Conservation (phyloP, 2,113 vertebrate genomes). For the Silurus glanis region DNA sequence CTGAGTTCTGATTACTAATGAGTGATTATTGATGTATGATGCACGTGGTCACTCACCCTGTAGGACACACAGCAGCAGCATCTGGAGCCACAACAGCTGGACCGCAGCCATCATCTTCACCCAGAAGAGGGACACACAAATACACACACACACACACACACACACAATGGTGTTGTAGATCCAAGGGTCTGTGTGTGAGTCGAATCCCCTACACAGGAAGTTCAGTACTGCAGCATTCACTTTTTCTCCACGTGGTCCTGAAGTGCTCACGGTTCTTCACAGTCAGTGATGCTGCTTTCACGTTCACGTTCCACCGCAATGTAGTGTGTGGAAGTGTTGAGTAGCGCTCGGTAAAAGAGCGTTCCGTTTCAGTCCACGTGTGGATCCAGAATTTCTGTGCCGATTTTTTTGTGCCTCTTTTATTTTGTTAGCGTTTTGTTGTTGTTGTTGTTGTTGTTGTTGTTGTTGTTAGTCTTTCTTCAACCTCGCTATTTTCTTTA, state of each 20-base stretch:
- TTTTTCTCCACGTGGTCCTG: not conserved
- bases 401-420: not conserved
- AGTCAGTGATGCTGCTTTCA: not conserved
- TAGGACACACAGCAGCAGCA: not conserved
- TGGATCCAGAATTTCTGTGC: no score
- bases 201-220: not conserved
- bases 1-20: no score
- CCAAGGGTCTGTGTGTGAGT: not conserved
- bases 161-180: not conserved
- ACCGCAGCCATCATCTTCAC: slow-evolving; percentile 14
- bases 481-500: not conserved
- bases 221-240: not conserved
- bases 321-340: not conserved
- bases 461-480: no score
- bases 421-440: not conserved
- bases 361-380: not conserved
- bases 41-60: not conserved
- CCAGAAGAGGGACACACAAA: not conserved
- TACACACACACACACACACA: not conserved
- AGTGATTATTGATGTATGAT: not conserved
- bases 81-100: not conserved
- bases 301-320: not conserved
- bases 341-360: not conserved
- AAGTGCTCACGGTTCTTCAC: not conserved
- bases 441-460: not conserved